Evolutionary conservation across 2,888 invertebrate genomes (phyloP).

Genomic region (Pemphredon lugubris): DNA sequence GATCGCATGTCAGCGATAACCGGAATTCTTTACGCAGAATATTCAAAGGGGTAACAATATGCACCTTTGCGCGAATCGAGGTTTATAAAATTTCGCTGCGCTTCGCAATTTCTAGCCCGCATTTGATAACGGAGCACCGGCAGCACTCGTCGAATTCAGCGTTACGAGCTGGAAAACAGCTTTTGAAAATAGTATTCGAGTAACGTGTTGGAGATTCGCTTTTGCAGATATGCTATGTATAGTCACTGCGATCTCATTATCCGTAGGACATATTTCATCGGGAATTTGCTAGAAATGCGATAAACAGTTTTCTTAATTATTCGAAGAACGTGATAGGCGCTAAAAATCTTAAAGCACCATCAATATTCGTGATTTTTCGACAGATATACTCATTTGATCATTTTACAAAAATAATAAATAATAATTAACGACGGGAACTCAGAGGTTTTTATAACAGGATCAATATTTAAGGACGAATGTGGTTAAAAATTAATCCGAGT

Average conservation of each 20-base stretch:
- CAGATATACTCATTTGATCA: no score
- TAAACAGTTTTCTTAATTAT: no score
- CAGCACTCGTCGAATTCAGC: slow-evolving; percentile 55
- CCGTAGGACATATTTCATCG: slow-evolving; percentile 42
- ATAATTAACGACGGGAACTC: no score
- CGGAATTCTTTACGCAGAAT: slow-evolving; percentile 10
- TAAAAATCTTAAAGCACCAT: no score
- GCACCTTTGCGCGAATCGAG: slow-evolving; percentile 22
- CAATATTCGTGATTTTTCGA: no score
- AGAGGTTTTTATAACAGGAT: no score
- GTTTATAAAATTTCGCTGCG: slow-evolving; percentile 56
- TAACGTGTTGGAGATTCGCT: slow-evolving; percentile 54
- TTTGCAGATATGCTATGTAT: slow-evolving; percentile 49
- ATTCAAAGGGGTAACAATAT: slow-evolving; percentile 32
- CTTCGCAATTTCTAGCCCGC: slow-evolving; percentile 42
- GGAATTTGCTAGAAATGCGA: no score
- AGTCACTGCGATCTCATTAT: slow-evolving; percentile 52
- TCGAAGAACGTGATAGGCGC: no score
- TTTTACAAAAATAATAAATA: no score
- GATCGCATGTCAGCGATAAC: slow-evolving; percentile 30
- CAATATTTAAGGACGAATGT: no score
- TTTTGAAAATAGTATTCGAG: slow-evolving; percentile 54
- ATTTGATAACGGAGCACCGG: slow-evolving; percentile 30
- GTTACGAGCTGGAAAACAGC: slow-evolving; percentile 59
- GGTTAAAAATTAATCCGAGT: no score